A percentile compares a stretch with the other conserved stretches of the same genome.
phyloP scores from a whole-genome alignment of 2,888 invertebrate species.

The Coelopa pilipes region DNA sequence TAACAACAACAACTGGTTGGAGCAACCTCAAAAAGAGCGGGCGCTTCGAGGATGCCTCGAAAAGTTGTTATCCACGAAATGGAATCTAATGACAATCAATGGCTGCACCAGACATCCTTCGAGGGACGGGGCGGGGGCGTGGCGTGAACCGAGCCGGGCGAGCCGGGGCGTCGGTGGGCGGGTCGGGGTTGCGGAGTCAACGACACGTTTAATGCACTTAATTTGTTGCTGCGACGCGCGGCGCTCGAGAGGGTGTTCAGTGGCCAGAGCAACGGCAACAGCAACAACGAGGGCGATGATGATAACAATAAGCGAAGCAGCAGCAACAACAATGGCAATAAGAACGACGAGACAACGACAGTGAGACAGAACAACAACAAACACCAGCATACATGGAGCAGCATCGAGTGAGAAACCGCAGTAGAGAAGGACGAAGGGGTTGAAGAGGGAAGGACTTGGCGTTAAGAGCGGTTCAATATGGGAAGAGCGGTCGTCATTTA shows the following conservation, averaged over 20 bases:
- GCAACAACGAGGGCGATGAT: not conserved
- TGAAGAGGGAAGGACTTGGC: too few species aligned
- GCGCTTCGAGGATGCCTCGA: not conserved
- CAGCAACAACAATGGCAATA: not conserved
- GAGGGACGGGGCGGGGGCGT: not conserved
- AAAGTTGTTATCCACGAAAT: constrained; percentile 26
- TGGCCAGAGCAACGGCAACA: not conserved
- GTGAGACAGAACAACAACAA: not conserved
- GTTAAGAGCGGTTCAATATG: too few species aligned
- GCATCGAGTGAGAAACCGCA: too few species aligned
- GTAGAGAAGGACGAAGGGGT: too few species aligned
- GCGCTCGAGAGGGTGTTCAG: too few species aligned
- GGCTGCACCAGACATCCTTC: not conserved
- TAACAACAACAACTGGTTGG: not conserved
- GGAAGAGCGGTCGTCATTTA: too few species aligned
- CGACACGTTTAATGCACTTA: constrained; percentile 21
- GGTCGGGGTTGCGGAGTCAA: not conserved
- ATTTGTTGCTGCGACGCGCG: constrained; percentile 2
- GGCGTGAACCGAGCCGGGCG: not conserved
- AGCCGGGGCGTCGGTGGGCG: not conserved
- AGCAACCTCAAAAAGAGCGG: not conserved
- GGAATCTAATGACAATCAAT: constrained; percentile 27
- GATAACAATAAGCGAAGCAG: not conserved
- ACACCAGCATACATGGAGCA: too few species aligned
- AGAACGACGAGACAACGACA: not conserved